Percentiles rank a stretch among this genome's conserved stretches.
phyloP scores from a whole-genome alignment of 2,113 vertebrate genomes.

The Xenopus borealis region DNA sequence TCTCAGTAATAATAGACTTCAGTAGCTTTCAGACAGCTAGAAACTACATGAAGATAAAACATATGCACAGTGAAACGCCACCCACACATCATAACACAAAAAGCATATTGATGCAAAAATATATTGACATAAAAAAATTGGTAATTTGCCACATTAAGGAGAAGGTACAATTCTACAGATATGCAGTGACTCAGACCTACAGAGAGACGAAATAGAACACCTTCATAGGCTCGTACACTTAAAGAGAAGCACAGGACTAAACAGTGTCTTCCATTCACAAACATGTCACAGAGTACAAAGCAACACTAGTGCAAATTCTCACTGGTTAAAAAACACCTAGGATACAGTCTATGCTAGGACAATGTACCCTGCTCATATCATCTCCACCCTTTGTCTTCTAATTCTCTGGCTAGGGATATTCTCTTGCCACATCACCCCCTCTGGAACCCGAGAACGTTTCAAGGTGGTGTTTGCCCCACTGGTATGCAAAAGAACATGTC shows the following conservation, averaged over 20 bases:
- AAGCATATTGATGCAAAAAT: no score
- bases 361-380: background rate
- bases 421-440: conserved; percentile 54
- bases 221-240: background rate
- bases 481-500: conserved; percentile 85
- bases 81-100: no score
- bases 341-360: background rate
- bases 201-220: background rate
- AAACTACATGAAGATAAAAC: no score
- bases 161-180: background rate
- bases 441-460: conserved; percentile 81
- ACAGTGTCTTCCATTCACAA: background rate
- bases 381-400: conserved; percentile 27
- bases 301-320: background rate
- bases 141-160: no score
- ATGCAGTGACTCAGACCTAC: background rate
- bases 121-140: no score
- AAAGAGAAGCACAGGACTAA: no score
- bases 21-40: background rate
- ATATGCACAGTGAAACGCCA: no score
- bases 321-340: background rate
- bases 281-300: background rate
- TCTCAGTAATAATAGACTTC: background rate
- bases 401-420: conserved; percentile 53
- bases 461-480: conserved; percentile 89